A percentile compares a stretch with the other conserved stretches of the same genome.
Conservation (phyloP, 2,797 vertebrate species). For the Poecilia velifera region DNA sequence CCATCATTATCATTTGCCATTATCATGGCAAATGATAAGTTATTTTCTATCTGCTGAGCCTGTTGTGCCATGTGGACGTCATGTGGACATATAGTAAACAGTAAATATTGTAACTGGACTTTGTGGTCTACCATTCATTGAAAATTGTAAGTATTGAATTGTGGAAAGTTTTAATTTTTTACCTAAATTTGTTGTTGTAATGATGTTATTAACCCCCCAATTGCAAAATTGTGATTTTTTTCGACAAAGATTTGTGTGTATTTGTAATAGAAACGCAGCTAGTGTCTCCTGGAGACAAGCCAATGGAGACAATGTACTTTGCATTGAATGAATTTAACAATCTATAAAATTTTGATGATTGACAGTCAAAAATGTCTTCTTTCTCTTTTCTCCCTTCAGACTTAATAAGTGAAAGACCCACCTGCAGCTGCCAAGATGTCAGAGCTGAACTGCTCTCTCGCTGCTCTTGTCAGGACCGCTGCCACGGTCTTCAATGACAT, state of each 20-base stretch:
- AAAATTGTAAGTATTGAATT: not conserved
- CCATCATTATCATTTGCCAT: no score
- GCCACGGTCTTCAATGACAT: slow-evolving; percentile 1
- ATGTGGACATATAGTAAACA: not conserved
- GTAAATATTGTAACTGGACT: not conserved
- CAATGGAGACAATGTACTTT: not conserved
- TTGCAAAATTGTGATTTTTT: no score
- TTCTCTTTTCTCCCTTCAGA: slow-evolving; percentile 8
- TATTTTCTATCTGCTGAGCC: no score
- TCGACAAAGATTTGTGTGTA: no score
- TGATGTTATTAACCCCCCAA: no score
- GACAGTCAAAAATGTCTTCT: not conserved
- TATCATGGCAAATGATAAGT: no score
- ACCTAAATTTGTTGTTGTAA: no score
- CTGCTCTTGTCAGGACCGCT: slow-evolving; percentile 9
- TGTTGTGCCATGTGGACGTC: not conserved
- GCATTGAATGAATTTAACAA: not conserved
- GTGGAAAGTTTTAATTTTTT: no score
- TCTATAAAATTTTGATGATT: not conserved
- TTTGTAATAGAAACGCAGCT: no score
- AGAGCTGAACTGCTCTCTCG: slow-evolving; percentile 55
- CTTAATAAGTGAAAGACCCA: not conserved
- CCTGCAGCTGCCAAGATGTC: slow-evolving; percentile 29
- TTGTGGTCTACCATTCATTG: not conserved
- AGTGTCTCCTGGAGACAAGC: not conserved